These are phyloP conservation scores for Andricus quercusramuli DNA, from an alignment of 2,888 invertebrate species.

Conservation along the genomic window DNA sequence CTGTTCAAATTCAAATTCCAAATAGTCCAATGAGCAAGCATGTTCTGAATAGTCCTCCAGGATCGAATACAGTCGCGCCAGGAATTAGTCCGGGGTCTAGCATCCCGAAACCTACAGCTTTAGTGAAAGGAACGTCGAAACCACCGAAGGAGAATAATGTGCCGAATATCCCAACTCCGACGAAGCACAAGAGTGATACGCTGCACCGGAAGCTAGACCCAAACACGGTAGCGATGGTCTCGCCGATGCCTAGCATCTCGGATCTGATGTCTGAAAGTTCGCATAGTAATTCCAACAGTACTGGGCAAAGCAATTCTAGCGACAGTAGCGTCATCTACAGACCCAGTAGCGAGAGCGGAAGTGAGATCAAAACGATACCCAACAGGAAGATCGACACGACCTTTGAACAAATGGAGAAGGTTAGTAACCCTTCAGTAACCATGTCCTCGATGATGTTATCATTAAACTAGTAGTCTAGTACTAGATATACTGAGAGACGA, in stretches of 20 bases:
- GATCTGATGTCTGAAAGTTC: slow-evolving; percentile 86
- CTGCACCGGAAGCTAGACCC: slow-evolving; percentile 73
- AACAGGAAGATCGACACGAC: slow-evolving; percentile 82
- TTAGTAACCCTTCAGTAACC: slow-evolving; percentile 65
- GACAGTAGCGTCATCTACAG: slow-evolving; percentile 88
- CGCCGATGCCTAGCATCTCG: slow-evolving; percentile 86
- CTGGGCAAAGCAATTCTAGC: slow-evolving; percentile 86
- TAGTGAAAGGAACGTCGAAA: slow-evolving; percentile 94
- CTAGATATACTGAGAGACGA: neutral
- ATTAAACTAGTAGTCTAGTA: neutral
- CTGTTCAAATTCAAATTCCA: slow-evolving; percentile 40
- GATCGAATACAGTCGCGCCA: slow-evolving; percentile 48
- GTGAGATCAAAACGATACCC: slow-evolving; percentile 80
- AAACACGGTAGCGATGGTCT: slow-evolving; percentile 82
- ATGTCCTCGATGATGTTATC: neutral
- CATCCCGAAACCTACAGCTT: slow-evolving; percentile 94
- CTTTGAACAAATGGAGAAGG: slow-evolving; percentile 76
- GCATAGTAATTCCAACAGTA: slow-evolving; percentile 80
- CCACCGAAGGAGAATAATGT: slow-evolving; percentile 80
- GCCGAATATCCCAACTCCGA: slow-evolving; percentile 79
- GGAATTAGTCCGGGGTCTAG: slow-evolving; percentile 81
- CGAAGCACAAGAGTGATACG: slow-evolving; percentile 77
- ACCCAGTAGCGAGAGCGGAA: slow-evolving; percentile 86
- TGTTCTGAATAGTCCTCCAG: slow-evolving; percentile 57
- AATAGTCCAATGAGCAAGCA: slow-evolving; percentile 43